Evolutionary conservation across 2,113 vertebrate species (phyloP).

Genomic region (Agelaius phoeniceus): DNA sequence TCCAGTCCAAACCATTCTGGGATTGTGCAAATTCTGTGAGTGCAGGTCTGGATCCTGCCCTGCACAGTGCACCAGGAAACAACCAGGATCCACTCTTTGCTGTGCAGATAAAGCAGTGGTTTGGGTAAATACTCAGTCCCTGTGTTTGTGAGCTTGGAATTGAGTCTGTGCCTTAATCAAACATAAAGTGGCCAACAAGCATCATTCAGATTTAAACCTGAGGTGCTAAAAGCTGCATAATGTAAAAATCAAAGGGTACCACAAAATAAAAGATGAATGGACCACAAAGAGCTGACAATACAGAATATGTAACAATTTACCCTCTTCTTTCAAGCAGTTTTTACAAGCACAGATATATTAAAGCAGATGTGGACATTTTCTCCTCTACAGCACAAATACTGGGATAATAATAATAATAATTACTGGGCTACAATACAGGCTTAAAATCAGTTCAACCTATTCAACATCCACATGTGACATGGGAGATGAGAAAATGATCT

Average conservation of each 20-base stretch:
- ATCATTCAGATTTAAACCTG: not conserved
- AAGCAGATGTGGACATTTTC: not conserved
- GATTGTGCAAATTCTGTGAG: not conserved
- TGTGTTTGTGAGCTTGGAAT: not conserved
- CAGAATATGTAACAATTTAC: not conserved
- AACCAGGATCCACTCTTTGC: not conserved
- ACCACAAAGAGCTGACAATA: not conserved
- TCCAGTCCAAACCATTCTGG: not conserved
- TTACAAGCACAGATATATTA: not conserved
- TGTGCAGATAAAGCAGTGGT: not conserved
- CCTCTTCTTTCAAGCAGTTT: not conserved
- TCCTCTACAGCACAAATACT: not conserved
- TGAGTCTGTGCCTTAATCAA: accelerated
- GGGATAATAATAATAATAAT: not conserved
- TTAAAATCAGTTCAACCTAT: slow-evolving; percentile 38
- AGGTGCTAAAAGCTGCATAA: not conserved
- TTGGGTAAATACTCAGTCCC: not conserved
- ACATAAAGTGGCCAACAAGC: not conserved
- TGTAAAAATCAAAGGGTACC: not conserved
- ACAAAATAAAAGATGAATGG: not conserved
- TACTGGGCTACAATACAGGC: not conserved
- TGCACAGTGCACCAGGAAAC: not conserved
- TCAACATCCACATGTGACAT: not conserved
- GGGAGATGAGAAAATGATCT: slow-evolving; percentile 45
- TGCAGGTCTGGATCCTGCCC: not conserved